Evolutionary conservation across 2,797 vertebrate species (phyloP).

Genomic region (Falco berigora): DNA sequence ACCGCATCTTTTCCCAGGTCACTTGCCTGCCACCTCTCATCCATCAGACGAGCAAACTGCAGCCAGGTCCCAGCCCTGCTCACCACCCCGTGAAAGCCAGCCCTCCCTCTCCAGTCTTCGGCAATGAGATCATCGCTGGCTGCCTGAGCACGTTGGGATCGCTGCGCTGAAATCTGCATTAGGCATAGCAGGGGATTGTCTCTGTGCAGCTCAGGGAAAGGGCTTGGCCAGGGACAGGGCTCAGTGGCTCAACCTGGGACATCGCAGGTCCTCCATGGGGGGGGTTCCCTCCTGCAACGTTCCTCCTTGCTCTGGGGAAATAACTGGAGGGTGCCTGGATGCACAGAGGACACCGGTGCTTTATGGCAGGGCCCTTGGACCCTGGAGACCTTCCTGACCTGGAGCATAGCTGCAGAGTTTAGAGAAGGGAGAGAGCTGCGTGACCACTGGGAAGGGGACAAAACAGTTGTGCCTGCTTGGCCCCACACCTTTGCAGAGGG

Average conservation of each 20-base stretch:
- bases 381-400: neutral
- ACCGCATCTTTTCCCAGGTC: neutral
- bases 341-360: neutral
- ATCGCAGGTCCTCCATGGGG: neutral
- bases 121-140: conserved; percentile 29
- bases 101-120: neutral
- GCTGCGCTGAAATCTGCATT: neutral
- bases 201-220: neutral
- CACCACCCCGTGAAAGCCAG: neutral
- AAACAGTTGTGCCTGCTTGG: neutral
- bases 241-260: neutral
- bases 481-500: neutral
- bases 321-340: neutral
- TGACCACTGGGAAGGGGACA: neutral
- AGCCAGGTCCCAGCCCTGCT: conserved; percentile 33
- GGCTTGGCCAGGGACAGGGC: neutral
- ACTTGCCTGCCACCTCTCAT: conserved; percentile 26
- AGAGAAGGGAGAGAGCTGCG: neutral
- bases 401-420: neutral
- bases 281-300: neutral
- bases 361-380: neutral
- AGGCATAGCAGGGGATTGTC: neutral
- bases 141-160: neutral
- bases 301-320: neutral
- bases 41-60: neutral